These are phyloP conservation scores for Carettochelys insculpta DNA, from an alignment of 2,113 vertebrate species.

Conservation along the genomic window DNA sequence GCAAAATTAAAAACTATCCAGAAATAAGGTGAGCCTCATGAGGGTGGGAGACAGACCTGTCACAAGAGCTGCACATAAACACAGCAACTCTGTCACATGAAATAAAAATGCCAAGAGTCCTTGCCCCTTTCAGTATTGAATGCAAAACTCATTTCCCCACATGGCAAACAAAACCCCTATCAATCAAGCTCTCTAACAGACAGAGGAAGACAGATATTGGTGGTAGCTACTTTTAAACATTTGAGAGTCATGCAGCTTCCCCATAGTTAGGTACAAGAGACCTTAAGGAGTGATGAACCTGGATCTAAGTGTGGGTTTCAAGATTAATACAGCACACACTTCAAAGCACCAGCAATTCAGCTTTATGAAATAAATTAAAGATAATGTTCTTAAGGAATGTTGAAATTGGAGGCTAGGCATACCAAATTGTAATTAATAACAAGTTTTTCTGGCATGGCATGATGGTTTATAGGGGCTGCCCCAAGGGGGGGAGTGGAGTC, in stretches of 20 bases:
- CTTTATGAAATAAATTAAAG: background rate
- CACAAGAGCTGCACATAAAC: background rate
- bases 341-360: background rate
- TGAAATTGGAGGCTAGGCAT: background rate
- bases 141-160: background rate
- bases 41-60: background rate
- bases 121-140: background rate
- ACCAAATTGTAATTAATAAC: background rate
- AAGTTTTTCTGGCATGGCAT: background rate
- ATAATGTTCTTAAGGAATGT: background rate
- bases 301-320: background rate
- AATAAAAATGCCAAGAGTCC: background rate
- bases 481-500: conserved; percentile 13
- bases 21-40: background rate
- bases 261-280: background rate
- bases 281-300: background rate
- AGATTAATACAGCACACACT: background rate
- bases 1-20: background rate
- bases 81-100: background rate
- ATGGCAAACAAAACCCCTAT: background rate
- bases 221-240: background rate
- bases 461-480: conserved; percentile 2
- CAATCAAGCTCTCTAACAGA: background rate
- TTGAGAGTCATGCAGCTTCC: background rate
- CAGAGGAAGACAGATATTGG: background rate